These are phyloP conservation scores for Hirundo rustica DNA, from an alignment of 2,797 vertebrate genomes.

Conservation along the genomic window DNA sequence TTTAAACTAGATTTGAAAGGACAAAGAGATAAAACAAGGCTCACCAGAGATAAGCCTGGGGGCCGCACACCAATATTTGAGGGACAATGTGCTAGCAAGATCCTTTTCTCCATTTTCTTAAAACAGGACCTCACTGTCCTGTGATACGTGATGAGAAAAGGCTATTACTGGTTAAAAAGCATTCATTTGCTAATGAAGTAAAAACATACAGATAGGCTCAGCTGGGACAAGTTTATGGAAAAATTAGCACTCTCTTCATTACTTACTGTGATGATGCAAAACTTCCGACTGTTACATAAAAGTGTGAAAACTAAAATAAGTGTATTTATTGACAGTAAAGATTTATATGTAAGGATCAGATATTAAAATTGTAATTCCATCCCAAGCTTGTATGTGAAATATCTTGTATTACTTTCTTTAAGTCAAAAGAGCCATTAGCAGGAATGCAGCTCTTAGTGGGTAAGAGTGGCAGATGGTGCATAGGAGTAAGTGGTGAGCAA, in stretches of 20 bases:
- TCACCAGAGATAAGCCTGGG: background rate
- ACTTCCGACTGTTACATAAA: background rate
- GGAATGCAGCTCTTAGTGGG: constrained; percentile 70
- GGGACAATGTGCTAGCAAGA: background rate
- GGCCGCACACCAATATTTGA: background rate
- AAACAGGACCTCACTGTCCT: background rate
- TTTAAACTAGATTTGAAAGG: background rate
- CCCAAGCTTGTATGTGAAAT: background rate
- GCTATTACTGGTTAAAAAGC: background rate
- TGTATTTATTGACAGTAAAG: background rate
- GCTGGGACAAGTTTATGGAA: background rate
- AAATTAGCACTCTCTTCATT: background rate
- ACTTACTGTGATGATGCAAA: background rate
- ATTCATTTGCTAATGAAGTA: background rate
- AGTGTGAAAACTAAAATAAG: background rate
- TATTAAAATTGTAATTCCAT: background rate
- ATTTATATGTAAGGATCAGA: background rate
- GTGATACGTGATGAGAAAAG: background rate
- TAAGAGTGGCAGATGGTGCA: constrained; percentile 87
- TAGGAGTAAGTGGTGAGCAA: constrained; percentile 80
- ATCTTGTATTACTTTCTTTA: constrained; percentile 57
- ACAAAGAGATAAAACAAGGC: background rate
- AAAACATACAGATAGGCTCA: background rate
- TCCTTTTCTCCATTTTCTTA: background rate
- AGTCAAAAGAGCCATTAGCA: constrained; percentile 79